phyloP scores from a whole-genome alignment of 1,140 invertebrate genomes.

The Araneus ventricosus region DNA sequence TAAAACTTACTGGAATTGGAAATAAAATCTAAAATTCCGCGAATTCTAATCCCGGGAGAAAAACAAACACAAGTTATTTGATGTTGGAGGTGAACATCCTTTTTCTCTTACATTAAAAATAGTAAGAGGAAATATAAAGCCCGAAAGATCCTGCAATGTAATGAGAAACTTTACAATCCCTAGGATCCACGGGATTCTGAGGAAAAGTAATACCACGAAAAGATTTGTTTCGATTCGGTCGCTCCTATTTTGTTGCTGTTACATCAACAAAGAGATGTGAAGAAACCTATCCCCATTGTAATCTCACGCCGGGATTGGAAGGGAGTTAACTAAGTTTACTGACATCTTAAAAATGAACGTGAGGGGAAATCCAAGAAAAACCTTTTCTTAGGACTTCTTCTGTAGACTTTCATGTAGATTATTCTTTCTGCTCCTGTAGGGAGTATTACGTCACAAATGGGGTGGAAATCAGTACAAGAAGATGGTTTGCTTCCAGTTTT shows the following conservation, averaged over 20 bases:
- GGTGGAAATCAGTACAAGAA: not conserved
- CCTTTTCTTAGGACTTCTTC: not conserved
- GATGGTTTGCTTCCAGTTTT: not conserved
- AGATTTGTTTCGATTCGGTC: conserved; percentile 68
- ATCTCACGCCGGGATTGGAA: conserved; percentile 3
- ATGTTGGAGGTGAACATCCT: not conserved
- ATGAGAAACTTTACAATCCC: conserved; percentile 67
- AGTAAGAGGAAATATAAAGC: not conserved
- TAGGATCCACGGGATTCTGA: not conserved
- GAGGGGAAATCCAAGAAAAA: conserved; percentile 21
- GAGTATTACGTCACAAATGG: not conserved
- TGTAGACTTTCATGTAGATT: not conserved
- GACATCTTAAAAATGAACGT: conserved; percentile 69
- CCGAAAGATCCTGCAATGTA: conserved; percentile 8
- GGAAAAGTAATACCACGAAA: conserved; percentile 46
- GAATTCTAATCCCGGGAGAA: not conserved
- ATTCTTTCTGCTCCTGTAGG: not conserved
- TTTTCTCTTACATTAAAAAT: not conserved
- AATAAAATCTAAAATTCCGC: conserved; percentile 28
- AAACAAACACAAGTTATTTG: conserved; percentile 43
- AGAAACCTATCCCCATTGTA: not conserved
- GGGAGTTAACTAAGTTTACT: conserved; percentile 55
- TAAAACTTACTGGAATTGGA: not conserved
- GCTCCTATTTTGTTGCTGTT: conserved; percentile 37
- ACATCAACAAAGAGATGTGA: not conserved